Base-by-base conservation (phyloP, 2,888 invertebrate species). In the Cyaniris semiargus region DNA sequence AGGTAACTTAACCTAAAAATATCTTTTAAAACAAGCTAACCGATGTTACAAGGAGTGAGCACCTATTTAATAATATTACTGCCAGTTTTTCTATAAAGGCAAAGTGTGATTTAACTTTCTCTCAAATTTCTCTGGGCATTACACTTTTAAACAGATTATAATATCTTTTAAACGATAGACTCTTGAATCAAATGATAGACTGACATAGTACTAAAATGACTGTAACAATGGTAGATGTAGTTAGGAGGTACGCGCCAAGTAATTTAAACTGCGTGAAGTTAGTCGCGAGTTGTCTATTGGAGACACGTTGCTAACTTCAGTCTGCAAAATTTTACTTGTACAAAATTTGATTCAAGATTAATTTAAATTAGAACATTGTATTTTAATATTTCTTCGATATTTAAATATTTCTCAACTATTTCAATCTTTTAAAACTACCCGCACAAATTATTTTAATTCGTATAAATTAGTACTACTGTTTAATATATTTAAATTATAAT, bases 401-500 rank as follows among this genome's bases (percentile, higher is more conserved):
- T 71, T 71, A 3, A 71, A 38, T 71, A 71, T 71, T 60, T 23
- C 23, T 70, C 70, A 71, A 10, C 34, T 71, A 21, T 38, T 21
- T 71, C 4, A 21, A 71, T 15, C 5, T 34, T n/a, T 71, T 71
- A 38, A 34, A 34, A 71, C 18, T 34, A 70, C 38, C n/a, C 66
- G 76, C 76, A 76, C 76, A 76, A 76, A 76, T 76, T 48, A 76
- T 70, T 44, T 70, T 70, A 23, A 76, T 48, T 48, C 66, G 27
- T 27, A 48, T 48, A 44, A 38, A 70, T 76, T 44, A 27, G 44
- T 76, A 66, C 44, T 27, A 27, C n/a, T 27, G 66, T 27, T 38
- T 76, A 31, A 70, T 76, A 76, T 38, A 53, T 76, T 76, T 70
- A 56, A 76, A 76, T 70, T 71, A 58, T 76, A 76, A 70, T 66